Evolutionary conservation across 2,797 vertebrate species (phyloP).

Genomic region (Mycteria americana): DNA sequence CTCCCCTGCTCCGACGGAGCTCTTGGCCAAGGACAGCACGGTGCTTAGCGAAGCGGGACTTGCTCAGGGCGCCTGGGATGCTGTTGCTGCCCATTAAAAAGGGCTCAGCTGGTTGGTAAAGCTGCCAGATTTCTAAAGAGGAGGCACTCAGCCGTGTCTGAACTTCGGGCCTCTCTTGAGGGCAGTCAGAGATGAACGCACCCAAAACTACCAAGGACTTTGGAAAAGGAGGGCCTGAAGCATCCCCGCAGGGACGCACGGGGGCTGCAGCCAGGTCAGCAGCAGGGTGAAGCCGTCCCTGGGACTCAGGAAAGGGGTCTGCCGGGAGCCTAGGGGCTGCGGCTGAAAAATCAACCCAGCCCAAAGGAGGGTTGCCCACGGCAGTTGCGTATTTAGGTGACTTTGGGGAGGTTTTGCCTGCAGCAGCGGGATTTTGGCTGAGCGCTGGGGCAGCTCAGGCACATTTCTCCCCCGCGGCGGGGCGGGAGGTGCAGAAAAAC

Average conservation of each 20-base stretch:
- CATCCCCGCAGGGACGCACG: rapidly evolving
- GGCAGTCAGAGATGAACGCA: neutral
- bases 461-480: rapidly evolving
- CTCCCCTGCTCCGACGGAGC: neutral
- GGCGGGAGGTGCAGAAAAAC: neutral
- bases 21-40: neutral
- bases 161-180: neutral
- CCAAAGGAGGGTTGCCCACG: rapidly evolving
- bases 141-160: neutral
- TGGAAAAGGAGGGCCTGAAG: neutral
- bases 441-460: neutral
- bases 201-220: neutral
- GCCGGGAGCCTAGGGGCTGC: neutral
- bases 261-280: neutral
- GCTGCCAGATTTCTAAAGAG: neutral
- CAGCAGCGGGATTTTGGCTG: neutral
- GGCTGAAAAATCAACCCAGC: rapidly evolving
- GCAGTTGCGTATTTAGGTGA: rapidly evolving
- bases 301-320: rapidly evolving
- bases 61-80: neutral
- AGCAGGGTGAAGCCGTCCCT: rapidly evolving
- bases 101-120: neutral
- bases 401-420: neutral
- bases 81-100: neutral
- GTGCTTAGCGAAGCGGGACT: neutral